A percentile compares a stretch with the other conserved stretches of the same genome.
These are phyloP conservation scores for Drosophila parabipectinata DNA, from an alignment of 1,140 invertebrate genomes.

Conservation along the genomic window DNA sequence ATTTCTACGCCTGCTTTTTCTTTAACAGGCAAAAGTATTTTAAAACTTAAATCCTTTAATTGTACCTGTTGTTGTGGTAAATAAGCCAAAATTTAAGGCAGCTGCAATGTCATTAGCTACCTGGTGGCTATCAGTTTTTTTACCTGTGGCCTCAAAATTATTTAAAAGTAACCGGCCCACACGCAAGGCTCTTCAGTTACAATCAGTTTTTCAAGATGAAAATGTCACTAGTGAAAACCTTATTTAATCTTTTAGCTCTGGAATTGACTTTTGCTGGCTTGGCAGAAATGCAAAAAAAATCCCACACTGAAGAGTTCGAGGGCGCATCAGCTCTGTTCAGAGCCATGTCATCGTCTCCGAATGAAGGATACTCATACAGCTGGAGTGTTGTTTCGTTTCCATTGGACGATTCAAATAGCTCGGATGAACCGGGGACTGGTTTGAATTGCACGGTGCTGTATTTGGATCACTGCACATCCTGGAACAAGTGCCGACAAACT, in stretches of 20 bases:
- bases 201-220: constrained; percentile 32
- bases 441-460: constrained; percentile 96
- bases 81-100: background rate
- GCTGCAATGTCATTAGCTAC: constrained; percentile 20
- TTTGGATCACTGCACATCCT: constrained; percentile 94
- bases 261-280: constrained; percentile 10
- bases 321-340: constrained; percentile 92
- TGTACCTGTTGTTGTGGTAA: no score
- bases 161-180: constrained; percentile 3
- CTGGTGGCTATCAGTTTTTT: background rate
- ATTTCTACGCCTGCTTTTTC: no score
- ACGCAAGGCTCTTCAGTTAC: constrained; percentile 12
- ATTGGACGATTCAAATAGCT: constrained; percentile 80
- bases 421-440: background rate
- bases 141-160: constrained; percentile 2
- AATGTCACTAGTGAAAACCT: background rate
- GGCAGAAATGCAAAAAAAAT: constrained; percentile 87
- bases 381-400: constrained; percentile 92
- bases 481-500: constrained; percentile 88
- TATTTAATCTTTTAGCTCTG: background rate
- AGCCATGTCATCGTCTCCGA: constrained; percentile 91
- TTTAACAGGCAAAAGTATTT: no score
- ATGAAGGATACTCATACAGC: constrained; percentile 85
- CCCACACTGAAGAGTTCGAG: constrained; percentile 93
- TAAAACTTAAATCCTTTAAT: no score